Conservation (phyloP, 2,113 vertebrate species). For the Tringa solitaria region DNA sequence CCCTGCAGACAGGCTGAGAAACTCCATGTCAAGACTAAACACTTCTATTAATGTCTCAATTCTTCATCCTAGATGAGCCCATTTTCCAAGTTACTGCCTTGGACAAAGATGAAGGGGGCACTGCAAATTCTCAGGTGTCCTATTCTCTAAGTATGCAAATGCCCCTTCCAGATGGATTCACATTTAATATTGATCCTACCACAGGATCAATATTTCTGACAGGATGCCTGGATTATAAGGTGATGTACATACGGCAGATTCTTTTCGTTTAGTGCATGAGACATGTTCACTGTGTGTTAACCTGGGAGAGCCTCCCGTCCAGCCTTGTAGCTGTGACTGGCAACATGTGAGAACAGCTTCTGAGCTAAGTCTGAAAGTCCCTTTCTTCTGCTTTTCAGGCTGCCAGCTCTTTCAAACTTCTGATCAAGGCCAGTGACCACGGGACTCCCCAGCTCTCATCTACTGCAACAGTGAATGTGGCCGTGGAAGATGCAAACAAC, state of each 20-base stretch:
- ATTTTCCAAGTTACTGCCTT: constrained; percentile 57
- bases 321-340: neutral
- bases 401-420: constrained; percentile 52
- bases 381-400: constrained; percentile 55
- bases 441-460: constrained; percentile 65
- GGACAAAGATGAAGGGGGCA: constrained; percentile 44
- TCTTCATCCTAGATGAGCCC: constrained; percentile 39
- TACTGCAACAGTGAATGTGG: constrained; percentile 55
- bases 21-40: neutral
- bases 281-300: neutral
- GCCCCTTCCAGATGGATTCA: constrained; percentile 49
- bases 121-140: constrained; percentile 69
- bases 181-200: neutral
- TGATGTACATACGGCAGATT: constrained; percentile 17
- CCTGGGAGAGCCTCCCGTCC: neutral
- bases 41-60: neutral
- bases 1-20: neutral
- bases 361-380: no score
- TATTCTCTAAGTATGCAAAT: constrained; percentile 68
- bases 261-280: neutral
- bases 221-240: constrained; percentile 81
- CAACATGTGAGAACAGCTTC: neutral
- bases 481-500: constrained; percentile 73
- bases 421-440: constrained; percentile 66
- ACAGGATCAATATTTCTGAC: constrained; percentile 40